Conservation (phyloP, 2,888 invertebrate genomes). For the Pandemis heparana region DNA sequence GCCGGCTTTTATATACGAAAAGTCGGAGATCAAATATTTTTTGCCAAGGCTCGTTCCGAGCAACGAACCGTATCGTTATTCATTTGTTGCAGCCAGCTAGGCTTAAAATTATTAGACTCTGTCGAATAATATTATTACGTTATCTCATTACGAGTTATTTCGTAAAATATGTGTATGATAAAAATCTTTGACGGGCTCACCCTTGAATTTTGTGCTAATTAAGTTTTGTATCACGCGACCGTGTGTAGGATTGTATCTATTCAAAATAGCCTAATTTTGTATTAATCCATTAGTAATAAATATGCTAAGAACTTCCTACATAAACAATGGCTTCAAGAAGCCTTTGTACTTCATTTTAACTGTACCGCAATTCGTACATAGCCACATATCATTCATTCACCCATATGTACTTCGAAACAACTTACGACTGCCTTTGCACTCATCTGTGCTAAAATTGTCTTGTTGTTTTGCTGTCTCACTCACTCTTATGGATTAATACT, state of each 20-base stretch:
- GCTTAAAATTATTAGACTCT: conserved; percentile 24
- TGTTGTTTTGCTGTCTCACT: no score
- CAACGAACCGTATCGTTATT: conserved; percentile 69
- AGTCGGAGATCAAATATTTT: conserved; percentile 59
- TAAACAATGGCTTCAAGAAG: no score
- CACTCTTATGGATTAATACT: no score
- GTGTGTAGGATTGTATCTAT: conserved; percentile 6
- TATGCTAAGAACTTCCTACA: background rate
- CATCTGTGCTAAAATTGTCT: no score
- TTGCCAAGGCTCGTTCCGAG: conserved; percentile 66
- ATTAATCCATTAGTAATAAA: background rate
- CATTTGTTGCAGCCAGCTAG: conserved; percentile 48
- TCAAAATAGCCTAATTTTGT: background rate
- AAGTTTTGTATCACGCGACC: background rate
- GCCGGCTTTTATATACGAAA: conserved; percentile 67
- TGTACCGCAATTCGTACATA: no score
- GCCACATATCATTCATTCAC: no score
- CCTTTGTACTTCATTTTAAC: no score
- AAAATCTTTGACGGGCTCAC: conserved; percentile 7
- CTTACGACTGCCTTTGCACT: no score
- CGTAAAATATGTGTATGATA: conserved; percentile 17
- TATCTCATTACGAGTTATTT: conserved; percentile 26
- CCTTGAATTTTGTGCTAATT: conserved; percentile 26
- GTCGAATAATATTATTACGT: conserved; percentile 29
- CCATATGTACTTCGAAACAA: no score